phyloP scores from a whole-genome alignment of 1,140 invertebrate species.

The Aphelinus atriplicis region DNA sequence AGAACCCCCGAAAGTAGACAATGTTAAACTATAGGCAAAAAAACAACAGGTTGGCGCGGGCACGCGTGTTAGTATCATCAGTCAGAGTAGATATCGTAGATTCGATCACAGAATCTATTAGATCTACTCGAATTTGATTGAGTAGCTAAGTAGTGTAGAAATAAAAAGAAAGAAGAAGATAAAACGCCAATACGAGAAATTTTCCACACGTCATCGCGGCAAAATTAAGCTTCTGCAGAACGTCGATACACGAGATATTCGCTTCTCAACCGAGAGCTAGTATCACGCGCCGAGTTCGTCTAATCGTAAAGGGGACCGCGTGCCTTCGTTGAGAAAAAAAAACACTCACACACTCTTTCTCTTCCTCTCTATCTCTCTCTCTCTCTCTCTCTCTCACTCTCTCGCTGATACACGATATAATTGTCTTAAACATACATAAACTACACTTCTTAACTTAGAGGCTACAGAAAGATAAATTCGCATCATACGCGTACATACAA shows the following conservation, averaged over 20 bases:
- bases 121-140: not conserved
- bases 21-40: slow-evolving; percentile 5
- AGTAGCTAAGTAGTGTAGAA: no score
- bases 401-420: slow-evolving; percentile 34
- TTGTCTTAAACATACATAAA: slow-evolving; percentile 36
- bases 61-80: not conserved
- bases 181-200: slow-evolving; percentile 43
- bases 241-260: slow-evolving; percentile 59
- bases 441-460: slow-evolving; percentile 48
- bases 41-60: not conserved
- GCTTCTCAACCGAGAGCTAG: slow-evolving; percentile 48
- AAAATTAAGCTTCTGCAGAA: slow-evolving; percentile 62
- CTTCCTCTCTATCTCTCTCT: no score
- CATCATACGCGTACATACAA: slow-evolving; percentile 49
- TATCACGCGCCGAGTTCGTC: slow-evolving; percentile 61
- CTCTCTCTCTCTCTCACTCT: no score
- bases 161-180: slow-evolving; percentile 18
- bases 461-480: slow-evolving; percentile 47
- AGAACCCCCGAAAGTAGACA: slow-evolving; percentile 16
- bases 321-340: slow-evolving; percentile 55
- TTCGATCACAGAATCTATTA: slow-evolving; percentile 7
- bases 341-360: not conserved
- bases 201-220: slow-evolving; percentile 57
- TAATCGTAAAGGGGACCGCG: slow-evolving; percentile 65
- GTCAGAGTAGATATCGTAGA: slow-evolving; percentile 1